Percentiles rank a stretch among this genome's conserved stretches.
phyloP scores from a whole-genome alignment of 2,797 vertebrate species.

The Gadopsis bispinosus region DNA sequence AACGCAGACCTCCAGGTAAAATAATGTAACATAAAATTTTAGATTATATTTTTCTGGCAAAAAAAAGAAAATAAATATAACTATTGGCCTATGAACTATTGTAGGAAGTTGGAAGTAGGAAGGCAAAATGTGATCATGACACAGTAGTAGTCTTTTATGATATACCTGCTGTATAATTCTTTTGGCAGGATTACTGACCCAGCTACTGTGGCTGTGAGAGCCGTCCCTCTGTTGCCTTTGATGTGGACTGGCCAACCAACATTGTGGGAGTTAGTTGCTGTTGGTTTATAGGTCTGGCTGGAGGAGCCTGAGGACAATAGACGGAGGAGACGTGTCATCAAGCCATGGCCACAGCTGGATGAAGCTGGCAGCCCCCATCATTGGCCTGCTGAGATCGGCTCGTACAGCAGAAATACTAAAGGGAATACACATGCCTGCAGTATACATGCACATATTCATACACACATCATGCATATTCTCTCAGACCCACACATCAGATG shows the following conservation, averaged over 20 bases:
- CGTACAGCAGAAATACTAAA: not conserved
- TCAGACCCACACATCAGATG: not conserved
- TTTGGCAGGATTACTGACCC: constrained; percentile 56
- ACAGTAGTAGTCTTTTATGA: not conserved
- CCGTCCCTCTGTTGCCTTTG: constrained; percentile 44
- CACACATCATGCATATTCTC: constrained; percentile 2
- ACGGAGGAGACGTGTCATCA: constrained; percentile 43
- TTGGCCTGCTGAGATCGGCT: constrained; percentile 24
- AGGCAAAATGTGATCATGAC: not conserved
- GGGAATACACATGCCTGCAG: constrained; percentile 12
- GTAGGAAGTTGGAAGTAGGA: too few species aligned
- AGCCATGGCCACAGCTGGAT: constrained; percentile 49
- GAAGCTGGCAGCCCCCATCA: constrained; percentile 32
- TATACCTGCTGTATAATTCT: not conserved
- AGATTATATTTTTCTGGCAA: not conserved
- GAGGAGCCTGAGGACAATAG: constrained; percentile 52
- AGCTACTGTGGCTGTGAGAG: constrained; percentile 52
- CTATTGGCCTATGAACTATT: too few species aligned
- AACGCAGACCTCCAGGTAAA: not conserved
- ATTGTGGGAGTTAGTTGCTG: constrained; percentile 46
- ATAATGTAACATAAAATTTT: not conserved
- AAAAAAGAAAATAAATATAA: not conserved
- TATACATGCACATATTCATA: not conserved
- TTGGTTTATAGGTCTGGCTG: constrained; percentile 37
- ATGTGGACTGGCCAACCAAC: constrained; percentile 48